Base-by-base conservation (phyloP, 2,888 invertebrate genomes). In the Ophonus ardosiacus region DNA sequence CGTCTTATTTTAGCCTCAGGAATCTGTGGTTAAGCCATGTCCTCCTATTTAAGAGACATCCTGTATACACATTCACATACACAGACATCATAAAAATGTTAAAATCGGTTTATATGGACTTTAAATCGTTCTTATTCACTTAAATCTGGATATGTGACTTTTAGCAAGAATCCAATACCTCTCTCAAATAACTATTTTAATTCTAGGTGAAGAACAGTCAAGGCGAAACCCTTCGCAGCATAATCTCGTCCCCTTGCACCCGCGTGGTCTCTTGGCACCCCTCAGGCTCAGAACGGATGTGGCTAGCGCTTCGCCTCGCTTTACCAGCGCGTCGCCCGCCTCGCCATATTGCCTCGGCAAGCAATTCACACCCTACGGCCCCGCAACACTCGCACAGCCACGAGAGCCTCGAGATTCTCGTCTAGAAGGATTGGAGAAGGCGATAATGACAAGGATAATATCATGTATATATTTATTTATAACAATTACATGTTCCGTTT, bases 281-380 rank as follows among this genome's bases (percentile, higher is more conserved):
- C 17, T 21, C 92, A 5, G 43, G 43, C 88, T 92, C 93, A 89
- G 93, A 92, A 89, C 92, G 92, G 87, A 95, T 95, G 91, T 95
- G 95, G 95, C 93, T 94, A 86, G 91, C 92, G 88, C 91, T 95
- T 88, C 93, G 95, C 65, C 92, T 95, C 85, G 31, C 31, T 31
- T 31, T 31, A 31, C 31, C 31, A 6, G 31, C 31, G 31, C 31
- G 31, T 5, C 31, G 68, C 68, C 38, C 31, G 0, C n/a, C 24
- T 2, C 13, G 21, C 31, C 24, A 24, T 8, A 7, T 7, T 17
- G 18, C 63, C 18, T 21, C 13, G 17, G 15, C 59, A 31, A 31
- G 31, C 31, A 31, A 5, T n/a, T 7, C 71, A n/a, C 51, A 43
- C 59, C 83, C 18, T 17, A n/a, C 51, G 38, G 21, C 86, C 79